phyloP scores from a whole-genome alignment of 2,888 invertebrate species.

The Cremastinae sp. region DNA sequence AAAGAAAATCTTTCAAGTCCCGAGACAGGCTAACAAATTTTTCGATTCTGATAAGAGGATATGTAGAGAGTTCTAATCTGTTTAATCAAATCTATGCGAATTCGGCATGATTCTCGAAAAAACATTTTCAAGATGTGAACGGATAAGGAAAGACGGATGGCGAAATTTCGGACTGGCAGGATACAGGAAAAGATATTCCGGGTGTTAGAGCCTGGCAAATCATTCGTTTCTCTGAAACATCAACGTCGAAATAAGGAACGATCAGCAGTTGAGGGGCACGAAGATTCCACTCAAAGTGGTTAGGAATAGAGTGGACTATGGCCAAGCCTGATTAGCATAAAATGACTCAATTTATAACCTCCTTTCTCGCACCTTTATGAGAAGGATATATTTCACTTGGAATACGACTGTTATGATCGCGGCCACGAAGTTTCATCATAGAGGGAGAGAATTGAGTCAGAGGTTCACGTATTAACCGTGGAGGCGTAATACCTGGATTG shows the following conservation, averaged over 20 bases:
- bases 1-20: not conserved
- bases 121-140: not conserved
- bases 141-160: slow-evolving; percentile 6
- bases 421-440: slow-evolving; percentile 8
- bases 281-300: slow-evolving; percentile 25
- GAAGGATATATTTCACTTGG: slow-evolving; percentile 12
- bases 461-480: slow-evolving; percentile 20
- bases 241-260: not conserved
- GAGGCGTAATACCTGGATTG: slow-evolving; percentile 51
- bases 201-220: slow-evolving; percentile 42
- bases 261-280: slow-evolving; percentile 2
- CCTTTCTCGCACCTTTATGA: slow-evolving; percentile 52
- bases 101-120: not conserved
- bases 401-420: slow-evolving; percentile 33
- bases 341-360: slow-evolving; percentile 64
- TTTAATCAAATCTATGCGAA: too few relatives aligned
- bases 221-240: slow-evolving; percentile 46
- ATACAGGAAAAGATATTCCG: slow-evolving; percentile 49
- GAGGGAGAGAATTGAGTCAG: not conserved
- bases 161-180: slow-evolving; percentile 3
- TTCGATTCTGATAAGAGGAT: not conserved
- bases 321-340: slow-evolving; percentile 63
- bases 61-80: too few relatives aligned
- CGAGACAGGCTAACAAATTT: not conserved
- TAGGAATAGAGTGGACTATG: slow-evolving; percentile 21